These are phyloP conservation scores for Tachypleus tridentatus DNA, from an alignment of 1,140 invertebrate genomes.

Conservation along the genomic window DNA sequence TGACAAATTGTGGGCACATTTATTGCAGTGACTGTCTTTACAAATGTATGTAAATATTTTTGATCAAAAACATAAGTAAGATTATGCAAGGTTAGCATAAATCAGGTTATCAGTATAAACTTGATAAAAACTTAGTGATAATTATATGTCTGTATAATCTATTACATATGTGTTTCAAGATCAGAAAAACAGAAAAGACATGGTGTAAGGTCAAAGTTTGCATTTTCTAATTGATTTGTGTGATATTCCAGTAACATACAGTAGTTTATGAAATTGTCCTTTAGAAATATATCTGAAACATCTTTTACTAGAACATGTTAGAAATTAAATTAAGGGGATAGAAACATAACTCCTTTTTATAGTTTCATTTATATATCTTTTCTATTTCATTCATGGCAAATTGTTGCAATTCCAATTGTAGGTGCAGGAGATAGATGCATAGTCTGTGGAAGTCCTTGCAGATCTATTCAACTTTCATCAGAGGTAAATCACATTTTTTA, in stretches of 20 bases:
- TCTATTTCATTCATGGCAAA: background rate
- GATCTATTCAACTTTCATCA: slow-evolving; percentile 8
- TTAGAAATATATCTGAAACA: too few species aligned
- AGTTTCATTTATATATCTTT: slow-evolving; percentile 1
- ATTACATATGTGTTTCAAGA: background rate
- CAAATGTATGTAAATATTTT: background rate
- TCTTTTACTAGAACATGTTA: too few species aligned
- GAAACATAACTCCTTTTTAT: too few species aligned
- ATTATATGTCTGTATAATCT: background rate
- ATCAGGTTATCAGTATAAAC: too few species aligned
- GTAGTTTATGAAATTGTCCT: too few species aligned
- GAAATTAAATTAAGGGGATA: too few species aligned
- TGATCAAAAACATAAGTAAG: background rate
- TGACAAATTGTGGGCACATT: slow-evolving; percentile 18
- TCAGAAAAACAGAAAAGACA: background rate
- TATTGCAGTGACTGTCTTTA: slow-evolving; percentile 14
- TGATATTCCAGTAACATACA: too few species aligned
- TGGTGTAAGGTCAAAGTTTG: too few species aligned
- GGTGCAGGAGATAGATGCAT: slow-evolving; percentile 9
- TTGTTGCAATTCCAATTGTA: background rate
- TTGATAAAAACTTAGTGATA: too few species aligned
- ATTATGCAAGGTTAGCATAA: too few species aligned
- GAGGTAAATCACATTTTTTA: slow-evolving; percentile 5
- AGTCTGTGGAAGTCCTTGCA: slow-evolving; percentile 16
- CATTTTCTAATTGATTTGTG: too few species aligned